Percentiles rank a stretch among this genome's conserved stretches.
Evolutionary conservation across 2,113 vertebrate species (phyloP).

Genomic region (Oreochromis spilurus): DNA sequence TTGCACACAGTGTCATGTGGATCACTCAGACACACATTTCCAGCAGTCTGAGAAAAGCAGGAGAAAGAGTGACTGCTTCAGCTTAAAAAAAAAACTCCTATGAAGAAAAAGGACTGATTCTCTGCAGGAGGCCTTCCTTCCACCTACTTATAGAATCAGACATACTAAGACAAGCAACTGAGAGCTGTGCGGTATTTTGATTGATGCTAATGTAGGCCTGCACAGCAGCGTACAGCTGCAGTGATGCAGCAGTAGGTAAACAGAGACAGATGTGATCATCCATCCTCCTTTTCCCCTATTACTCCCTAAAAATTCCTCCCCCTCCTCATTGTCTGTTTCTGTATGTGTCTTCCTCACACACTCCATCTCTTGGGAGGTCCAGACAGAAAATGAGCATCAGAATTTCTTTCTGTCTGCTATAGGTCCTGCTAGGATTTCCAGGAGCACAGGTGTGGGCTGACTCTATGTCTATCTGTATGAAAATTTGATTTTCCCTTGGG

Average conservation of each 20-base stretch:
- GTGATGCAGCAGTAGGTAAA: constrained; percentile 13
- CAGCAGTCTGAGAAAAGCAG: background rate
- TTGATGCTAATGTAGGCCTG: background rate
- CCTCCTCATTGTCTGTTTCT: background rate
- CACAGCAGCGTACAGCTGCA: background rate
- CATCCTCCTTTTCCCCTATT: constrained; percentile 8
- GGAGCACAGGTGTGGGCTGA: constrained; percentile 56
- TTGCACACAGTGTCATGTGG: background rate
- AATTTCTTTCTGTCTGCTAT: constrained; percentile 30
- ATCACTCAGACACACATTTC: background rate
- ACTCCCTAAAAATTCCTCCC: background rate
- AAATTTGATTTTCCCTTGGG: constrained; percentile 40
- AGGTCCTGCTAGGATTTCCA: constrained; percentile 18
- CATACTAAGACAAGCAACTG: background rate
- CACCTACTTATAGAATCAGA: background rate
- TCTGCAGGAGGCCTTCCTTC: background rate
- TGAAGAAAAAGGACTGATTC: background rate
- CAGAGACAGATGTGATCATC: constrained; percentile 43
- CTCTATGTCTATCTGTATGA: constrained; percentile 52
- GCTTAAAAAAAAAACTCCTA: background rate
- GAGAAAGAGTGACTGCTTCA: background rate
- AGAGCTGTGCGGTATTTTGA: background rate
- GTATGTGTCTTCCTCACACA: background rate
- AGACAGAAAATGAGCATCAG: constrained; percentile 47
- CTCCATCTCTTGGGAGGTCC: constrained; percentile 8